Base-by-base conservation (phyloP, 2,113 vertebrate genomes). In the Seriola quinqueradiata region DNA sequence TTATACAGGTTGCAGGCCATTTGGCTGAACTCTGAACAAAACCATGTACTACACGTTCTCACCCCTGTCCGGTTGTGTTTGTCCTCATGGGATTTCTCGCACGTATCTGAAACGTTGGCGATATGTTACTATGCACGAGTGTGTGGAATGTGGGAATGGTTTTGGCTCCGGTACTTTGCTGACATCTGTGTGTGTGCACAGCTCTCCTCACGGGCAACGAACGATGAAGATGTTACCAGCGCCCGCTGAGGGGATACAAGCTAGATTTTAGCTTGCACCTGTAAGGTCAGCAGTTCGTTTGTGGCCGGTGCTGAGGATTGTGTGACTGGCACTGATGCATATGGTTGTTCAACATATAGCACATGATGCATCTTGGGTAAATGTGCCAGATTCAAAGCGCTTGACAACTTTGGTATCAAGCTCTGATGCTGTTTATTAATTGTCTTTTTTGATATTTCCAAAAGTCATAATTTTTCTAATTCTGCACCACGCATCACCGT, bases 121-220 rank as follows among this genome's bases (percentile, higher is more conserved):
- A 80, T 78, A 68, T 87, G 90, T 87, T 81, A 82, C 46, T 86
- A 59, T 82, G 72, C 89, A 83, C 9, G 64, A 85, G 59, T 68
- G 46, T 93, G 90, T 89, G 89, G 90, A 93, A 93, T 94, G 90
- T 85, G 82, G 84, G 83, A 55, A 84, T 70, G 89, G 80, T 87
- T 90, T 81, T 89, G 89, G 87, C 85, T 87, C 71, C 1, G 76
- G 63, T 83, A 44, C 85, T 85, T 75, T 71, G 79, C 85, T 87
- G 88, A 90, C 91, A 79, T 76, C 80, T 52, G 60, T 64, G 25
- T 78, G 25, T 70, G 80, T 81, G 69, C 74, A 82, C 75, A 75
- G 59, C 52, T 50, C 76, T 65, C 54, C 63, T 58, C 70, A 77
- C 66, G n/a, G 44, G 81, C 46, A 12, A 1, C 55, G 28, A 82